These are phyloP conservation scores for Nasonovia ribisnigri DNA, from an alignment of 2,888 invertebrate species.

Conservation along the genomic window DNA sequence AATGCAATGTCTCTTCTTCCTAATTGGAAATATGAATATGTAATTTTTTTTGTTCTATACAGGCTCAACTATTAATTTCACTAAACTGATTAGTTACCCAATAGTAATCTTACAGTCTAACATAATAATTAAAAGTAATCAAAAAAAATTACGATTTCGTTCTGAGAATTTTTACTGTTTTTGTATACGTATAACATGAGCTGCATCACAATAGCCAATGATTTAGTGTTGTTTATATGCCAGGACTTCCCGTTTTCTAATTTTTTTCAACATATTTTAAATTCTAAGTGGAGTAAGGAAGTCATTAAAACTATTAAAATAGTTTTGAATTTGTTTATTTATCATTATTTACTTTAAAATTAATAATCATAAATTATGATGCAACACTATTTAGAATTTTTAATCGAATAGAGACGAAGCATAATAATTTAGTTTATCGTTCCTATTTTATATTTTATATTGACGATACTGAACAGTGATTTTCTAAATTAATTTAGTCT, in stretches of 20 bases:
- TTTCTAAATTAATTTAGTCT: neutral
- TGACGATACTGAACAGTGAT: neutral
- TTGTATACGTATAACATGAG: neutral
- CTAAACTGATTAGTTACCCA: neutral
- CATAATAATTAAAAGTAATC: neutral
- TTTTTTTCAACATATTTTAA: constrained; percentile 37
- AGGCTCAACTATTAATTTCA: neutral
- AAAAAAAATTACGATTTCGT: neutral
- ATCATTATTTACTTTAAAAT: neutral
- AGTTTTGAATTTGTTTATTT: neutral
- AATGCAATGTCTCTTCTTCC: neutral
- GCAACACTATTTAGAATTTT: neutral
- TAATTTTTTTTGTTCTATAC: neutral
- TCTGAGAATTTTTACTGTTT: neutral
- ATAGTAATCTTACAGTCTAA: neutral
- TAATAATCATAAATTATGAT: neutral
- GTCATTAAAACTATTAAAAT: neutral
- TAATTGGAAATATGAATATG: neutral
- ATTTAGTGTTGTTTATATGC: constrained; percentile 49
- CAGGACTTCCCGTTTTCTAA: constrained; percentile 58
- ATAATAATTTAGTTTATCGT: neutral
- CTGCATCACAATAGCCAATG: constrained; percentile 28
- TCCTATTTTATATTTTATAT: neutral
- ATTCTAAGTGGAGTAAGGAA: neutral
- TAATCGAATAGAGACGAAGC: neutral